Evolutionary conservation across 2,888 invertebrate species (phyloP).

Genomic region (Idaea biselata): DNA sequence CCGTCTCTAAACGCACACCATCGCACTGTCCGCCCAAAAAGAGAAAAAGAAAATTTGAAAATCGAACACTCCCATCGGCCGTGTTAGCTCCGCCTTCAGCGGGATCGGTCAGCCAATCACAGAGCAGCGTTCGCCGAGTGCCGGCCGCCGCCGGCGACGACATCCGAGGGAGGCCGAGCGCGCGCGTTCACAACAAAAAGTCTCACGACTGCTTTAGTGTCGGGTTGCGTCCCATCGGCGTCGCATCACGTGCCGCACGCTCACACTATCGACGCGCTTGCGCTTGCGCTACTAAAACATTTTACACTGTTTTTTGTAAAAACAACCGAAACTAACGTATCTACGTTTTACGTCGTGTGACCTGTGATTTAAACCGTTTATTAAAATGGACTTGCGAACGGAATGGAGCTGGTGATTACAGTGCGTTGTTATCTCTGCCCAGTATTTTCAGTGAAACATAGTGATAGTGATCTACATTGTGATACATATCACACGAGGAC

Average conservation of each 20-base stretch:
- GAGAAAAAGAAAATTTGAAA: conserved; percentile 78
- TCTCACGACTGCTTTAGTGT: conserved; percentile 78
- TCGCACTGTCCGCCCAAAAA: conserved; percentile 73
- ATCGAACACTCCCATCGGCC: conserved; percentile 74
- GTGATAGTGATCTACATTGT: conserved; percentile 77
- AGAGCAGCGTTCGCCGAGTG: conserved; percentile 37
- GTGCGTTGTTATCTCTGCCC: conserved; percentile 68
- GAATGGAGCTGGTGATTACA: conserved; percentile 76
- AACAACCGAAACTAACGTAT: conserved; percentile 37
- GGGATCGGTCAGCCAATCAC: conserved; percentile 54
- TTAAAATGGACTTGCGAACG: conserved; percentile 69
- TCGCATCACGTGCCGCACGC: conserved; percentile 70
- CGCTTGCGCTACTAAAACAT: conserved; percentile 63
- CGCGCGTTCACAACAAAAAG: conserved; percentile 77
- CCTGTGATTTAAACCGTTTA: conserved; percentile 50
- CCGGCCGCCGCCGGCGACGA: conserved; percentile 47
- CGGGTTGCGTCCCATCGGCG: conserved; percentile 80
- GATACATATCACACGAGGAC: conserved; percentile 66
- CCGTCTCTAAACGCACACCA: conserved; percentile 72
- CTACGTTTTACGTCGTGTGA: conserved; percentile 40
- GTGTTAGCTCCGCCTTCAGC: conserved; percentile 52
- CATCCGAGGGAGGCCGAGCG: conserved; percentile 64
- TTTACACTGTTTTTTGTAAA: conserved; percentile 62
- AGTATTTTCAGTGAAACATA: conserved; percentile 71
- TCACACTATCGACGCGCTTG: conserved; percentile 43